phyloP scores from a whole-genome alignment of 2,888 invertebrate species.

The Acleris sparsana region DNA sequence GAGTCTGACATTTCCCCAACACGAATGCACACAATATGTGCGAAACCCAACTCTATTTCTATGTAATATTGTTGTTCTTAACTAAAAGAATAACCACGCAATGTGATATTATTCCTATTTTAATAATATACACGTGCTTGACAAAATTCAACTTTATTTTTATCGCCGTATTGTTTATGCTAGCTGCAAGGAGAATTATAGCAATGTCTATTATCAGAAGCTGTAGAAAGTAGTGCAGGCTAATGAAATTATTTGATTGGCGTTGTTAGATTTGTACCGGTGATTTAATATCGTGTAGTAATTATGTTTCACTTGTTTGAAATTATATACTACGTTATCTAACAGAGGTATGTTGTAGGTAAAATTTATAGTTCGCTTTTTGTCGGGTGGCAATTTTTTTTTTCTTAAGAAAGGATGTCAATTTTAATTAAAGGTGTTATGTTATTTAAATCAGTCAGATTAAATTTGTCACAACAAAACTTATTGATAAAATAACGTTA shows the following conservation, averaged over 20 bases:
- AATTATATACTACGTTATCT: background rate
- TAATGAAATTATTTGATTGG: constrained; percentile 24
- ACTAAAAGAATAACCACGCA: background rate
- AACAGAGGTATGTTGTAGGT: background rate
- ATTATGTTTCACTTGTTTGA: constrained; percentile 13
- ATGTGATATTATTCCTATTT: background rate
- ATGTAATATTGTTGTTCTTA: too few species aligned
- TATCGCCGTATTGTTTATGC: too few species aligned
- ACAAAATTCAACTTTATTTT: background rate
- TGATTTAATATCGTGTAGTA: constrained; percentile 8
- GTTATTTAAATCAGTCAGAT: too few species aligned
- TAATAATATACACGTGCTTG: background rate
- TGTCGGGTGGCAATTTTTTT: background rate
- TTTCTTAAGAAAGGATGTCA: too few species aligned
- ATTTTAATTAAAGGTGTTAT: too few species aligned
- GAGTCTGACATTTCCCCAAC: background rate
- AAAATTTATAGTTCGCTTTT: background rate
- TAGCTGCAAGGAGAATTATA: background rate
- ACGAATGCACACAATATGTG: background rate
- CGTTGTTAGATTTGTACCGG: constrained; percentile 3
- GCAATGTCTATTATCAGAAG: constrained; percentile 9
- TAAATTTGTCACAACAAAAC: too few species aligned
- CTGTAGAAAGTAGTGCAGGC: constrained; percentile 16
- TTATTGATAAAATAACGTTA: too few species aligned
- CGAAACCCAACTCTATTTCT: background rate